These are phyloP conservation scores for Lycocerus yunnanus DNA, from an alignment of 2,888 invertebrate genomes.

Conservation along the genomic window DNA sequence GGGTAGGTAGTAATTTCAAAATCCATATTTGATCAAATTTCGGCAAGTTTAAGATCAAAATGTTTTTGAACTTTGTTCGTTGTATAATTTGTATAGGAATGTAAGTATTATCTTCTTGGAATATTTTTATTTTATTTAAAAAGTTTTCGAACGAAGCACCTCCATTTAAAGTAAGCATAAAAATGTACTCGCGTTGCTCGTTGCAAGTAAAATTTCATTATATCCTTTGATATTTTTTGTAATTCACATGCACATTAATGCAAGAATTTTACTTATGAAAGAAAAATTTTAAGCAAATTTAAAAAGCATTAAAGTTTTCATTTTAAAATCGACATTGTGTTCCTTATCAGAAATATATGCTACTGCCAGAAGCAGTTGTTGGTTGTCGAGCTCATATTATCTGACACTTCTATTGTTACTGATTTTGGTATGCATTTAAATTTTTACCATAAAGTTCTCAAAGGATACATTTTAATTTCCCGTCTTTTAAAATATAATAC, in stretches of 20 bases:
- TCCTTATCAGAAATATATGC: neutral
- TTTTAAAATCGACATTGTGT: neutral
- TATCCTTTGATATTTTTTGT: neutral
- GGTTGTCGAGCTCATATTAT: neutral
- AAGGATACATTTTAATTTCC: neutral
- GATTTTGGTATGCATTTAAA: neutral
- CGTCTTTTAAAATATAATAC: neutral
- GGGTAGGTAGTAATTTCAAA: too few species aligned
- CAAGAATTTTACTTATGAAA: neutral
- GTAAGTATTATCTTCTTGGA: neutral
- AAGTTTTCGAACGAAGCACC: neutral
- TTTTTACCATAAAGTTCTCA: neutral
- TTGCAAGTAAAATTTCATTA: neutral
- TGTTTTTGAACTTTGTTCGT: neutral
- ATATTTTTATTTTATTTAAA: neutral
- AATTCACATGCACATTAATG: neutral
- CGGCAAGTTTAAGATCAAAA: neutral
- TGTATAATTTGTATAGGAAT: neutral
- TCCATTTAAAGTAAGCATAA: neutral
- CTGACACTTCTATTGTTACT: neutral
- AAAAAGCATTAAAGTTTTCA: neutral
- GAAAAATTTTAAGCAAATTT: neutral
- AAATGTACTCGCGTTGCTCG: neutral
- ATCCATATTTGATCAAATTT: neutral
- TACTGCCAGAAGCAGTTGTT: neutral